Evolutionary conservation across 1,140 invertebrate genomes (phyloP), one percentile per base, ranked within the genome.

Genomic region (Scaptomyza graminum): DNA sequence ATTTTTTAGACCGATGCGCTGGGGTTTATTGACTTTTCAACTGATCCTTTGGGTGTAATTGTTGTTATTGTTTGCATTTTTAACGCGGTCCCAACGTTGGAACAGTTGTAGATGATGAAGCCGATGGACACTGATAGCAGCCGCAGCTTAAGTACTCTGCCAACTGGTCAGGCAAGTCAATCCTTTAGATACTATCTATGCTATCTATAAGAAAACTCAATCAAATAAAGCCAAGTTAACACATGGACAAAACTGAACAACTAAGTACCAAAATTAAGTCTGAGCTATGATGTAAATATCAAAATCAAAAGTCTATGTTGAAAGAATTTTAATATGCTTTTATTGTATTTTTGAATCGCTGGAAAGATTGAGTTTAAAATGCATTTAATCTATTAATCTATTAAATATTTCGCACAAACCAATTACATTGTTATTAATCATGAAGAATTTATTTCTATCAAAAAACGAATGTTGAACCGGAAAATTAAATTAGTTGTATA

Each of bases 41-140:
- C 83, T 88, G 83, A 88, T 88, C 83, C 83, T 88, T 83, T 83
- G 83, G 83, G 83, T 88, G 83, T 83, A 83, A 88, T 88, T 88
- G 69, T 72, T 77, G 83, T 82, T 79, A 79, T 85, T 80, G 77
- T 74, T 84, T 79, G 81, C 76, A 84, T 83, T 82, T 82, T 63
- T 70, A 74, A 50, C 66, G 60, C 28, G 50, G 41, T 15, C 18
- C 16, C 12, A 8, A 8, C 39, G 5, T 16, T 54, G 11, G 51
- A 16, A 31, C 51, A 11, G 18, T 6, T 8, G 12, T 9, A 49
- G 51, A 18, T 49, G 41, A 43, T 64, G 16, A 39, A 41, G 28
- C 12, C 52, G 63, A 66, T 60, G 64, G 46, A 7, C 15, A 12
- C 59, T 31, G 16, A 74, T 47, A 39, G 41, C 37, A 39, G 51